Base-by-base conservation (phyloP, 2,113 vertebrate species). In the Morphnarchus princeps region DNA sequence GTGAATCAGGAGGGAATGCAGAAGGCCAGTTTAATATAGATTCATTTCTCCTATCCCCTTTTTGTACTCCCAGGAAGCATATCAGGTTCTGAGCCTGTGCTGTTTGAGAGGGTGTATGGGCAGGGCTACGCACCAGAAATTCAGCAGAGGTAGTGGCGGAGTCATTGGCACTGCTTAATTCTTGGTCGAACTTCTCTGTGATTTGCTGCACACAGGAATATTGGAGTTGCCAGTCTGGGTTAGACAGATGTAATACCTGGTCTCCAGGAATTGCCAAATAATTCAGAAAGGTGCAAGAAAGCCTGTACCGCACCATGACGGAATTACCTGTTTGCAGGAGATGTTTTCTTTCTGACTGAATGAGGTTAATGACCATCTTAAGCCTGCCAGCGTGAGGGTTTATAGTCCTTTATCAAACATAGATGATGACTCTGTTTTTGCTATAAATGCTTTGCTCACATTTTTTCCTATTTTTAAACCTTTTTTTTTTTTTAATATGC, bases 341-440 rank as follows among this genome's bases (percentile, higher is more conserved):
- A 67, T 63, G 40, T 95, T 91, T 94, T 82, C 58, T 73, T 94
- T 87, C 82, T 96, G 91, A 90, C 84, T 94, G 95, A 97, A 92
- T 89, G 91, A 91, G 73, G 94, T 94, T 96, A 95, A 95, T 93
- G 95, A 85, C 93, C 65, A 62, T 73, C 74, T 87, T 94, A 85
- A 50, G 40, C 66, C 71, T 95, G 73, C 61, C 66, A 95, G 62
- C 57, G 36, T 66, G 40, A 93, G 78, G 42, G 66, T 82, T 86
- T 95, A 70, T 55, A 82, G 87, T 88, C 81, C 92, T 95, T 95
- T 86, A 81, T 85, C 87, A 96, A 91, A 82, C n/a, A 58, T 1
- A 91, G 82, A 25, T 38, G 49, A 87, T 59, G 38, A 82, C 14
- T 87, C 21, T 69, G 61, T 49, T 87, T 31, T 89, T 94, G 54